These are phyloP conservation scores for Calliphora vomitoria DNA, from an alignment of 2,888 invertebrate genomes.

Conservation along the genomic window DNA sequence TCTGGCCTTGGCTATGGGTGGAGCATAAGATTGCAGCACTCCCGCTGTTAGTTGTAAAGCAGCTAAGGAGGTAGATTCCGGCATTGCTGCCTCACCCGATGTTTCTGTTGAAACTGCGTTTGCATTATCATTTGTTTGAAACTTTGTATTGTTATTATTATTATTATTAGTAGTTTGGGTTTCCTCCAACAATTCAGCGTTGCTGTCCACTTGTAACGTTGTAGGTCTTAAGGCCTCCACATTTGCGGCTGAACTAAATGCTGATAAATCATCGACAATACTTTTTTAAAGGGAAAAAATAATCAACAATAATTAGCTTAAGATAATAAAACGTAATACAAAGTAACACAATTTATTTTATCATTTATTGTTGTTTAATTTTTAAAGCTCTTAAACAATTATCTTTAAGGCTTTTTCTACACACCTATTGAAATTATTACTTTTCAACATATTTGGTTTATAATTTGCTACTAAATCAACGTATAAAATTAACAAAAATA, in stretches of 20 bases:
- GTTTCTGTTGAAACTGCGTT: not conserved
- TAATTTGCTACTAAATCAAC: conserved; percentile 24
- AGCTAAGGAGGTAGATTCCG: conserved; percentile 75
- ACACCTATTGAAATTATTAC: conserved; percentile 80
- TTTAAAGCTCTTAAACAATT: not conserved
- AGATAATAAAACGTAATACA: conserved; percentile 8
- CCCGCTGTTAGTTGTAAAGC: conserved; percentile 80
- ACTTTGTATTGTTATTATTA: conserved; percentile 37
- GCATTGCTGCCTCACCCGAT: not conserved
- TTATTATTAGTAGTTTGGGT: conserved; percentile 12
- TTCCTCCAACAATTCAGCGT: not conserved
- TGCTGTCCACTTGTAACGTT: conserved; percentile 22
- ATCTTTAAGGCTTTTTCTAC: not conserved
- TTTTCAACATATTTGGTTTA: conserved; percentile 78
- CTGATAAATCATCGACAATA: conserved; percentile 64
- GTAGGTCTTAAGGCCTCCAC: conserved; percentile 47
- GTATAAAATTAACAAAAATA: conserved; percentile 42
- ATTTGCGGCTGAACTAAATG: conserved; percentile 39
- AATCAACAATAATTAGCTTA: not conserved
- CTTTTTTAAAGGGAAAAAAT: conserved; percentile 30
- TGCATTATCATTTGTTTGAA: conserved; percentile 3
- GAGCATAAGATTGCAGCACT: conserved; percentile 80
- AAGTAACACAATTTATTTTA: conserved; percentile 23
- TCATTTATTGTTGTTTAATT: not conserved
- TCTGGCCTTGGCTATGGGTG: conserved; percentile 79